Percentiles rank a stretch among this genome's conserved stretches.
These are phyloP conservation scores for Anadara kagoshimensis DNA, from an alignment of 1,140 invertebrate species.

Conservation along the genomic window DNA sequence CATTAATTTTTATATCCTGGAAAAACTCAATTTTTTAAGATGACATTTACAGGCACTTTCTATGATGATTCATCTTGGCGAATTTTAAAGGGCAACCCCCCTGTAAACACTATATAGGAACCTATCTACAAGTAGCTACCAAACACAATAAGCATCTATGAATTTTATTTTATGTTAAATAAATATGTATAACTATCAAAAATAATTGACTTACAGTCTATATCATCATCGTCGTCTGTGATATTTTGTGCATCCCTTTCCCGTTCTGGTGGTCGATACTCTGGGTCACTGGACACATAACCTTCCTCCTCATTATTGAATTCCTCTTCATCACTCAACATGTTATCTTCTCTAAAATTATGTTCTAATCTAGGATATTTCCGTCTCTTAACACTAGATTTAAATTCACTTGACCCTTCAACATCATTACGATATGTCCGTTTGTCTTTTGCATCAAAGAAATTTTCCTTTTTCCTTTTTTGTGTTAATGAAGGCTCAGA, in stretches of 20 bases:
- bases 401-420: constrained; percentile 24
- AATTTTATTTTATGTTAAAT: not conserved
- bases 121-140: too few relatives aligned
- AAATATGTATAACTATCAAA: not conserved
- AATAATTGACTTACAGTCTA: not conserved
- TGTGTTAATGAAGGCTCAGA: constrained; percentile 1
- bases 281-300: constrained; percentile 19
- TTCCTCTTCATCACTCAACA: constrained; percentile 48
- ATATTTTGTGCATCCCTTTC: constrained; percentile 13
- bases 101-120: too few relatives aligned
- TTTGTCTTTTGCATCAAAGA: constrained; percentile 55
- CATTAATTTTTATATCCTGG: too few relatives aligned
- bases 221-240: constrained; percentile 44
- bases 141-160: not conserved
- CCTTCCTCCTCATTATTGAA: constrained; percentile 42
- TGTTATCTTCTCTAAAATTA: constrained; percentile 43
- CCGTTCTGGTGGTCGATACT: constrained; percentile 22
- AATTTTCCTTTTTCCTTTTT: constrained; percentile 33
- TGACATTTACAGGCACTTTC: too few relatives aligned
- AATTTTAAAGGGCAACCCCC: too few relatives aligned
- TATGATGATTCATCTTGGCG: too few relatives aligned
- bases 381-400: constrained; percentile 20
- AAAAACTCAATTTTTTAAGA: too few relatives aligned
- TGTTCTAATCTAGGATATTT: constrained; percentile 32
- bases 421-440: constrained; percentile 44